Conservation (phyloP, 2,888 invertebrate species). For the Xestia sexstrigata region DNA sequence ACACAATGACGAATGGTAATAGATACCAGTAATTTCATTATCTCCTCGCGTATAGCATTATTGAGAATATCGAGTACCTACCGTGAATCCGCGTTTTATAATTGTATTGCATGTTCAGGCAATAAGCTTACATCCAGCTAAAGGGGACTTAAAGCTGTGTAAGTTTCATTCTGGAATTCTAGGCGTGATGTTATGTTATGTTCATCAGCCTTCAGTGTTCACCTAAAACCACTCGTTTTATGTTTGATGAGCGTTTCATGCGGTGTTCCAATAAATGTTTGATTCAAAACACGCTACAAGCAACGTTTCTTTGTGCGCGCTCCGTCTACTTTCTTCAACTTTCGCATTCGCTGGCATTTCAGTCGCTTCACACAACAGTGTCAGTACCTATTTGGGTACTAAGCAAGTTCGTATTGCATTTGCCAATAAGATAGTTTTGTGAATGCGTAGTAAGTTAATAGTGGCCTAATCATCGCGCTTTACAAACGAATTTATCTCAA, state of each 20-base stretch:
- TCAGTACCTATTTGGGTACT: neutral
- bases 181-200: neutral
- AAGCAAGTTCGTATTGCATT: neutral
- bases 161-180: too few species aligned
- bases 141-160: too few species aligned
- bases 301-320: conserved; percentile 14
- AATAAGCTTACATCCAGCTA: too few species aligned
- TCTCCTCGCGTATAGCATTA: neutral
- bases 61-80: neutral
- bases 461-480: neutral
- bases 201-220: conserved; percentile 10
- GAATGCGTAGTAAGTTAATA: neutral
- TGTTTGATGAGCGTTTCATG: conserved; percentile 43
- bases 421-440: neutral
- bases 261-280: conserved; percentile 43
- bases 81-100: neutral
- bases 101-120: neutral
- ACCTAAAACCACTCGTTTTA: conserved; percentile 20
- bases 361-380: conserved; percentile 10
- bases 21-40: neutral
- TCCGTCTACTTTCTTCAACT: conserved; percentile 32
- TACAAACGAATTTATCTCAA: neutral
- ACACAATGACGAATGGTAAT: neutral
- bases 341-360: neutral
- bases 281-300: conserved; percentile 29